Evolutionary conservation across 2,113 vertebrate species (phyloP).

Genomic region (Dendrocopos noguchii): DNA sequence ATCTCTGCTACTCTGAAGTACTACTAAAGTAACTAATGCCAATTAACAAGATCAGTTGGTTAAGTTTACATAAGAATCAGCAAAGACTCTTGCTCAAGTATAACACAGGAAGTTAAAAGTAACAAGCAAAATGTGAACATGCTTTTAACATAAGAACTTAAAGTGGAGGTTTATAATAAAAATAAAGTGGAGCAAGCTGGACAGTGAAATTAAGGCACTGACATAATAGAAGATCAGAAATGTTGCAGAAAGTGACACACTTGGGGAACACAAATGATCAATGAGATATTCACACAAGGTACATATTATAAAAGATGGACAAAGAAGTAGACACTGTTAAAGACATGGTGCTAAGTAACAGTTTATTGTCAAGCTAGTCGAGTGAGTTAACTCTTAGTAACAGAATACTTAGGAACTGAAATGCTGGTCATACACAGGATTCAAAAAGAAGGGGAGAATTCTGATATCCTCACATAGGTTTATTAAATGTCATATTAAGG

Average conservation of each 20-base stretch:
- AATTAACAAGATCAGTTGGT: not conserved
- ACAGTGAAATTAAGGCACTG: not conserved
- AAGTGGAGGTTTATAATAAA: not conserved
- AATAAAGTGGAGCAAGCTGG: not conserved
- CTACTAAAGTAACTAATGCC: not conserved
- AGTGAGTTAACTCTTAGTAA: not conserved
- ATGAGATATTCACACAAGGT: rapidly evolving
- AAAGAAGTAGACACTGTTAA: not conserved
- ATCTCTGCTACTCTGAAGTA: not conserved
- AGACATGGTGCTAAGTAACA: not conserved
- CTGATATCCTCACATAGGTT: not conserved
- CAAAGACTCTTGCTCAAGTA: not conserved
- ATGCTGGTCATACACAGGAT: not conserved
- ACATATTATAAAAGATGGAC: not conserved
- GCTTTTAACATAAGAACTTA: not conserved
- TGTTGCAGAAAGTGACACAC: not conserved
- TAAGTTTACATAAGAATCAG: not conserved
- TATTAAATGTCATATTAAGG: not conserved
- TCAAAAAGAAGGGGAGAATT: not conserved
- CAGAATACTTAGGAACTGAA: not conserved
- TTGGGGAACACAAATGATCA: not conserved
- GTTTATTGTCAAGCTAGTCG: not conserved
- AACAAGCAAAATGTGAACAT: not conserved
- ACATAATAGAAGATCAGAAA: not conserved
- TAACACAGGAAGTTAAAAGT: not conserved